Base-by-base conservation (phyloP, 2,888 invertebrate genomes). In the Dasysyrphus tricinctus region DNA sequence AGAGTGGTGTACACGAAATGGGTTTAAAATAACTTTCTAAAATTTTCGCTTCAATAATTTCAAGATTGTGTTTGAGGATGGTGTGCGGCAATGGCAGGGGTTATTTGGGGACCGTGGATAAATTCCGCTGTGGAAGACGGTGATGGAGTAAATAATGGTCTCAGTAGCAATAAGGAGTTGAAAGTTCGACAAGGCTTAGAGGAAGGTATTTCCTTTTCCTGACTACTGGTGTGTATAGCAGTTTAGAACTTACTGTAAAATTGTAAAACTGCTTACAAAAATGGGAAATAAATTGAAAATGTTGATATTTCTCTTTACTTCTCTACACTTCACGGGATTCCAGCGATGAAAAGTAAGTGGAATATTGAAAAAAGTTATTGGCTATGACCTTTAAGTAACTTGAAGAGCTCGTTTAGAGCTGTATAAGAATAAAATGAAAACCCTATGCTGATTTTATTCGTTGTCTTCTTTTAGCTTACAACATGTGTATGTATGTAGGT, bases 11-110 rank as follows among this genome's bases (percentile, higher is more conserved):
- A 44, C 82, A 78, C 70, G 67, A 79, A 80, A 86, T 82, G 79
- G 72, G 75, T 82, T 82, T 65, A 72, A 82, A 82, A 82, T 82
- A 82, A 82, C 70, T 79, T 82, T 56, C 75, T 79, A 82, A 86
- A 82, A 86, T 82, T 44, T 75, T 61, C 65, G 82, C 86, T 70
- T 74, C 78, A 86, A 82, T 86, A 86, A 82, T 47, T 79, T 72
- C 49, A 65, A 61, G 75, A 86, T 67, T 59, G 24, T 51, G 73
- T 73, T 74, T 56, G 47, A 6, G 47, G 49, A 44, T 39, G 63
- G 12, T 39, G 39, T 37, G 19, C 3, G n/a, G 32, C 6, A 32
- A 14, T 19, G 44, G 51, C 37, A 14, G 49, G 69, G 24, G 39
- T 39, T n/a, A 24, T 69, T 47, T 37, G 37, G 19, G 19, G 12